A percentile compares a stretch with the other conserved stretches of the same genome.
Conservation (phyloP, 2,113 vertebrate species). For the Neolamprologus modestus region DNA sequence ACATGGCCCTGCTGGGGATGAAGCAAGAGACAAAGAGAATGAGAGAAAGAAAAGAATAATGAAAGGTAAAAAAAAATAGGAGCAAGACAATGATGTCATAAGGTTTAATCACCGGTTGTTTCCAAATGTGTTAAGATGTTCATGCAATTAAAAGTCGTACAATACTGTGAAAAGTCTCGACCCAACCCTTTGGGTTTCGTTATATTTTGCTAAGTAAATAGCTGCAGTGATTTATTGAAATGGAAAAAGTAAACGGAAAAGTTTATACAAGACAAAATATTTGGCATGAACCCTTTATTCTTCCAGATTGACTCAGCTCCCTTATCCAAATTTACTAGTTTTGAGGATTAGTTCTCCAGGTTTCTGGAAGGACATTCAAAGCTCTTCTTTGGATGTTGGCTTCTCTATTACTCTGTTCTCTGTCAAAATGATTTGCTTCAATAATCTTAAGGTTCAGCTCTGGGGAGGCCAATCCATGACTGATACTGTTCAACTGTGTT, state of each 20-base stretch:
- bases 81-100: neutral
- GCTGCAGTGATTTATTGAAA: neutral
- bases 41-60: neutral
- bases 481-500: neutral
- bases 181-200: neutral
- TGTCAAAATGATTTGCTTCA: neutral
- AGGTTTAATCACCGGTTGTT: neutral
- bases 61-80: neutral
- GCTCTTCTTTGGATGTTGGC: neutral
- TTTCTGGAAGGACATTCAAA: neutral
- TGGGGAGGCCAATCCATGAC: neutral
- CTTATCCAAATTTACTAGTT: neutral
- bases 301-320: neutral
- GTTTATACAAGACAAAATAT: neutral
- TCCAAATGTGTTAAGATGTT: neutral
- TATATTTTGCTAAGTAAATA: neutral
- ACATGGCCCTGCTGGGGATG: constrained; percentile 39
- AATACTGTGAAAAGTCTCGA: neutral
- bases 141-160: neutral
- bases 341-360: neutral
- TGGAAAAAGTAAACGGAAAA: neutral
- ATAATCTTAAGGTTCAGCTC: neutral
- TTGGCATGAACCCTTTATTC: neutral
- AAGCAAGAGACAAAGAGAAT: constrained; percentile 18
- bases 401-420: neutral